Evolutionary conservation across 2,113 vertebrate genomes (phyloP).

Genomic region (Sinocyclocheilus anophthalmus): DNA sequence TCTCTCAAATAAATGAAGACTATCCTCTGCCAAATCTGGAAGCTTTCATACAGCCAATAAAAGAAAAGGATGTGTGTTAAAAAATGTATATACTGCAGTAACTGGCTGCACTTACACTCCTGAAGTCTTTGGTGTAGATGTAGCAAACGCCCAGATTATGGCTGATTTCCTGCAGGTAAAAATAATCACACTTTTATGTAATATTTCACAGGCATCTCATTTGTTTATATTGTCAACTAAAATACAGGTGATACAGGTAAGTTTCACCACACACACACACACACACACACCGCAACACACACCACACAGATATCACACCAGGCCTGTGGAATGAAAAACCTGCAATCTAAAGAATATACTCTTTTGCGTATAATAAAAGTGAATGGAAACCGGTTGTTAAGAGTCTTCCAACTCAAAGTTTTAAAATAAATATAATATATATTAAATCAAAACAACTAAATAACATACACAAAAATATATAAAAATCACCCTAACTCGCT

Average conservation of each 20-base stretch:
- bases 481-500: not conserved
- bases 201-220: not conserved
- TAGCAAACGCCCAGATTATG: conserved; percentile 95
- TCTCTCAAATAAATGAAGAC: not conserved
- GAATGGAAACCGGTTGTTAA: not conserved
- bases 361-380: not conserved
- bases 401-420: no score
- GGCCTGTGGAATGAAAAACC: not conserved
- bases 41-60: not conserved
- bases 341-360: not conserved
- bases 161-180: conserved; percentile 85
- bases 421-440: not conserved
- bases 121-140: conserved; percentile 92
- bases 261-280: not conserved
- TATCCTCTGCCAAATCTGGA: not conserved
- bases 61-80: not conserved
- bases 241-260: not conserved
- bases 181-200: conserved; percentile 36
- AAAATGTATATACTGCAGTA: not conserved
- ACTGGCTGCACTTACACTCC: conserved; percentile 78
- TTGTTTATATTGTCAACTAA: not conserved
- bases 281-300: no score
- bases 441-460: not conserved
- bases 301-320: not conserved
- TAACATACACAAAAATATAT: not conserved